Percentiles rank a stretch among this genome's conserved stretches.
These are phyloP conservation scores for Cryptus viduatorius DNA, from an alignment of 2,888 invertebrate species.

Conservation along the genomic window DNA sequence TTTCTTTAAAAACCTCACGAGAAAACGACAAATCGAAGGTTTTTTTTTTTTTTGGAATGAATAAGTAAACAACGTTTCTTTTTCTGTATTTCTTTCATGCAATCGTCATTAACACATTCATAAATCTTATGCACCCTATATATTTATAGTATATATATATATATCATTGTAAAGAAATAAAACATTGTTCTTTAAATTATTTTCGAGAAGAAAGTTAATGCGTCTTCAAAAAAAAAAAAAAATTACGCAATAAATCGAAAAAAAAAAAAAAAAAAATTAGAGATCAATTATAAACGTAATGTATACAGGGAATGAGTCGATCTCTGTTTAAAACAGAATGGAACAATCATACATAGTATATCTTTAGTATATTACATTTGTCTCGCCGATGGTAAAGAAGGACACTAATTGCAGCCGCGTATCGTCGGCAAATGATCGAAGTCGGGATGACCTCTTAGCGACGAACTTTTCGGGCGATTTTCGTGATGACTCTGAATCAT, in stretches of 20 bases:
- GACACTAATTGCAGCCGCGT: conserved; percentile 85
- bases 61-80: background rate
- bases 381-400: conserved; percentile 10
- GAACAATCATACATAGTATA: conserved; percentile 51
- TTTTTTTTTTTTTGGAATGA: background rate
- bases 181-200: conserved; percentile 45
- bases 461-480: conserved; percentile 80
- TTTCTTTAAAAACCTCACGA: background rate
- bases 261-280: conserved; percentile 37
- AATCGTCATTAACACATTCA: conserved; percentile 33
- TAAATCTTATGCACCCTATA: conserved; percentile 39
- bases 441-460: conserved; percentile 85
- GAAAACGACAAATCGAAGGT: background rate
- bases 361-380: conserved; percentile 72
- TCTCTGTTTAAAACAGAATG: conserved; percentile 38
- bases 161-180: conserved; percentile 67
- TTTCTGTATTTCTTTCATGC: conserved; percentile 39
- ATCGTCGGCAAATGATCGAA: conserved; percentile 92
- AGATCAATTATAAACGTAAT: conserved; percentile 48
- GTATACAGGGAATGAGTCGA: conserved; percentile 28
- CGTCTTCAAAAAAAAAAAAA: background rate
- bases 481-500: conserved; percentile 84
- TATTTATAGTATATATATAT: conserved; percentile 54
- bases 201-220: conserved; percentile 48
- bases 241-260: conserved; percentile 13